phyloP scores from a whole-genome alignment of 2,888 invertebrate species.

The Drosophila aldrichi region DNA sequence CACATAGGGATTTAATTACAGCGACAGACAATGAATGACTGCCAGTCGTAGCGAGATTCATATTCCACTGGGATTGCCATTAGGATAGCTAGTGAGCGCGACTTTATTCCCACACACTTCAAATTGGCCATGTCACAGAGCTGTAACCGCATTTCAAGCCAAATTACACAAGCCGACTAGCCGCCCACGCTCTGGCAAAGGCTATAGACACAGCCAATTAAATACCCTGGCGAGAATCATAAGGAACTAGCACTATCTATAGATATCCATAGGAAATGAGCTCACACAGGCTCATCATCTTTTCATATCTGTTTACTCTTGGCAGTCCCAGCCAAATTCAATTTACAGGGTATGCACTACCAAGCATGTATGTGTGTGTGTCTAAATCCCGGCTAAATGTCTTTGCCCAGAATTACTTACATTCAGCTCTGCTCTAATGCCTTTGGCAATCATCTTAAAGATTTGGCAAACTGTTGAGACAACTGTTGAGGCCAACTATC shows the following conservation, averaged over 20 bases:
- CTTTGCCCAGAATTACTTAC: background rate
- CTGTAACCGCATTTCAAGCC: slow-evolving; percentile 25
- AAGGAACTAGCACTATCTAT: background rate
- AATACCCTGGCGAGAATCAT: background rate
- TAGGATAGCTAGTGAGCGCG: slow-evolving; percentile 4
- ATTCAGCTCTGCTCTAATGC: background rate
- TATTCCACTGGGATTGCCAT: slow-evolving; percentile 2
- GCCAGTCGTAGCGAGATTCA: slow-evolving; percentile 6
- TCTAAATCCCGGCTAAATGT: background rate
- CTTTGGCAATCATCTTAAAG: background rate
- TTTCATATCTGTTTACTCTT: too few relatives aligned
- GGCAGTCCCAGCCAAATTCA: too few relatives aligned
- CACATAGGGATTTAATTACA: slow-evolving; percentile 33
- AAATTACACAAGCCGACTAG: slow-evolving; percentile 17
- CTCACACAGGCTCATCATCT: too few relatives aligned
- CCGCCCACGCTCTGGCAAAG: background rate
- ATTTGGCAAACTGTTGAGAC: background rate
- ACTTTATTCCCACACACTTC: slow-evolving; percentile 8
- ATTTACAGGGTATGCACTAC: background rate
- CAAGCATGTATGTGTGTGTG: too few relatives aligned
- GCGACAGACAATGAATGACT: slow-evolving; percentile 7
- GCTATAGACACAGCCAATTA: background rate
- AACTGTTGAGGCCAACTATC: background rate
- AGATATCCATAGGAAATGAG: too few relatives aligned
- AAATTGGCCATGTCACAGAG: slow-evolving; percentile 30